phyloP scores from a whole-genome alignment of 2,113 vertebrate species.

The Campylomormyrus numenius region DNA sequence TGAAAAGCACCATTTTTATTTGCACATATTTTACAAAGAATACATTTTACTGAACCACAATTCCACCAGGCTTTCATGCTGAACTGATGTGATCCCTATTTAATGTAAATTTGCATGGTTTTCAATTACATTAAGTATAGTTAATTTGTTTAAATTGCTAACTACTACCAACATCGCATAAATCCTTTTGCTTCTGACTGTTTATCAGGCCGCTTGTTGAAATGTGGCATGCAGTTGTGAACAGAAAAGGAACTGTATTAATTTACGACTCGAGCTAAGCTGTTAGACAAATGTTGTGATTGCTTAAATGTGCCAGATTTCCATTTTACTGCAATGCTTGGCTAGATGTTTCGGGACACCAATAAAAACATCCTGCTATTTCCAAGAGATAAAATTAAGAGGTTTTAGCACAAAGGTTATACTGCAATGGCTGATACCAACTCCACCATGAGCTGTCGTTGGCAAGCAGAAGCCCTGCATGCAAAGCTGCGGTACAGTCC shows the following conservation, averaged over 20 bases:
- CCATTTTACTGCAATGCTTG: neutral
- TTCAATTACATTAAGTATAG: neutral
- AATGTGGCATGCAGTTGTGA: neutral
- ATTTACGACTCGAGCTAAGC: neutral
- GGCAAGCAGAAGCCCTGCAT: slow-evolving; percentile 73
- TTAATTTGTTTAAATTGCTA: neutral
- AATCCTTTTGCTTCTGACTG: neutral
- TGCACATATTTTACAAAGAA: neutral
- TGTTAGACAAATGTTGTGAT: neutral
- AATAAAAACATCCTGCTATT: neutral
- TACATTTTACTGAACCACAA: neutral
- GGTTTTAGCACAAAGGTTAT: slow-evolving; percentile 53
- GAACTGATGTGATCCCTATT: neutral
- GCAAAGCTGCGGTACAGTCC: slow-evolving; percentile 69
- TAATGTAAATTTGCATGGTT: neutral
- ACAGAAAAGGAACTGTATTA: neutral
- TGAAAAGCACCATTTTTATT: neutral
- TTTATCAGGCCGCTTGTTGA: neutral
- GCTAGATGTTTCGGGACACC: neutral
- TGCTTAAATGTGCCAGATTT: neutral
- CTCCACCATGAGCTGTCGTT: slow-evolving; percentile 68
- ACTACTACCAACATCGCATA: neutral
- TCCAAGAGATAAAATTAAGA: neutral
- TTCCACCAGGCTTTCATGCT: neutral
- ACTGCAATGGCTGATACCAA: slow-evolving; percentile 66